Conservation (phyloP, 64 coral and sea anemone genomes). For the Trachythela sp. region DNA sequence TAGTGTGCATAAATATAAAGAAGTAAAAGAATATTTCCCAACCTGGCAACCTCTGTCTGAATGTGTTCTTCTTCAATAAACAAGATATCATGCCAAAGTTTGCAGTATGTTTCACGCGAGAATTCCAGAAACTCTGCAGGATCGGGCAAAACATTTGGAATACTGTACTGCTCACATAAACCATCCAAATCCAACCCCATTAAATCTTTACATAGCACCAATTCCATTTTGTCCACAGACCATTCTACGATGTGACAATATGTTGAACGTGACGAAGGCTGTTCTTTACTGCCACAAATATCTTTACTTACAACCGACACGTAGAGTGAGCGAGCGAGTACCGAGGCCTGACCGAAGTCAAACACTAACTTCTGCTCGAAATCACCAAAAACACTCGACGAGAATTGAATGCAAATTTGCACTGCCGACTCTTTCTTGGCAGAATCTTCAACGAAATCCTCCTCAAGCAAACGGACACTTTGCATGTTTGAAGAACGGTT, state of each 20-base stretch:
- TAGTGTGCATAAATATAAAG: too few species aligned
- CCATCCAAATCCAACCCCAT: not conserved
- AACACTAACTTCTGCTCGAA: not conserved
- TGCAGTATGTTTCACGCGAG: not conserved
- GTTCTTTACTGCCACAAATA: not conserved
- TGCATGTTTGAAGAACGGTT: not conserved
- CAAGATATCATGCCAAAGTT: not conserved
- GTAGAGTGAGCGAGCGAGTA: not conserved
- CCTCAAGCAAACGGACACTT: not conserved
- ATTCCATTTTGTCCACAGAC: not conserved
- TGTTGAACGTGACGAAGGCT: not conserved
- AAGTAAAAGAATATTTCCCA: not conserved
- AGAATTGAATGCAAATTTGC: not conserved
- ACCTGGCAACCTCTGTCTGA: not conserved
- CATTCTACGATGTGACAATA: not conserved
- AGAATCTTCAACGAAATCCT: not conserved
- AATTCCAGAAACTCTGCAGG: not conserved
- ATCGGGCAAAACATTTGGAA: not conserved
- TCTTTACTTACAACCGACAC: not conserved
- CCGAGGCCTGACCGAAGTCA: not conserved
- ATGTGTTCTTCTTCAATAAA: conserved; percentile 2
- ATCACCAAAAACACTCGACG: not conserved
- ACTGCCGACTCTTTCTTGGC: not conserved
- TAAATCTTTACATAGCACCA: not conserved
- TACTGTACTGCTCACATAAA: not conserved